Evolutionary conservation across 2,113 vertebrate species (phyloP), one percentile per base, ranked within the genome.

Genomic region (Lynx canadensis): DNA sequence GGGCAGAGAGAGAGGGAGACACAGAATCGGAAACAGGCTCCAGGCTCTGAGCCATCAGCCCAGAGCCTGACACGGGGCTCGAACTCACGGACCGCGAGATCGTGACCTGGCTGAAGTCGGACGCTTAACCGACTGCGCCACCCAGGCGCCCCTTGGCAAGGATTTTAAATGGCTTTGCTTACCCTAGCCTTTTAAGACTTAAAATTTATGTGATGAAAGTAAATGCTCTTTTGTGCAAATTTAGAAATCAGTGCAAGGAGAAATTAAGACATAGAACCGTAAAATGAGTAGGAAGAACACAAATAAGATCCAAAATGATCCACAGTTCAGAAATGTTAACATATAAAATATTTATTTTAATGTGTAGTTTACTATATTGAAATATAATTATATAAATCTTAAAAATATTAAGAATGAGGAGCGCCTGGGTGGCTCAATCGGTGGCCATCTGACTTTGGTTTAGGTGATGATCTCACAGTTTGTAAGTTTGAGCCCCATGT

Each of bases 341-440:
- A 65, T 78, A 80, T 73, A 52, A 69, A 69, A 3, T 41, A 38
- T 21, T 89, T 79, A 65, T 31, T 94, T 84, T 92, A 92, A 82
- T 74, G 27, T 84, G 9, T 84, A 84, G 45, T 80, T 73, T 84
- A 89, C 21, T 84, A 4, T 85, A 92, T 74, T 73, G 57, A 95
- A 87, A 93, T 41, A 48, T 4, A 83, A 33, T 50, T 66, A 33
- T 63, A 45, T 92, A 88, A 82, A 87, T 79, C 14, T 94, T 73
- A 90, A 97, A 94, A 97, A 52, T 92, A 76, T 48, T 27, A 93
- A 94, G 94, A 78, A 73, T 57, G 25, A 92, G 57, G 57, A 8
- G 21, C 8, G 0, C 8, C 7, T 60, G 21, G 21, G 57, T 60
- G 57, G 21, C 57, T 60, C 57, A 60, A 21, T 60, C 0, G 21